phyloP scores from a whole-genome alignment of 1,140 invertebrate species.

The Scaptomyza hsui region DNA sequence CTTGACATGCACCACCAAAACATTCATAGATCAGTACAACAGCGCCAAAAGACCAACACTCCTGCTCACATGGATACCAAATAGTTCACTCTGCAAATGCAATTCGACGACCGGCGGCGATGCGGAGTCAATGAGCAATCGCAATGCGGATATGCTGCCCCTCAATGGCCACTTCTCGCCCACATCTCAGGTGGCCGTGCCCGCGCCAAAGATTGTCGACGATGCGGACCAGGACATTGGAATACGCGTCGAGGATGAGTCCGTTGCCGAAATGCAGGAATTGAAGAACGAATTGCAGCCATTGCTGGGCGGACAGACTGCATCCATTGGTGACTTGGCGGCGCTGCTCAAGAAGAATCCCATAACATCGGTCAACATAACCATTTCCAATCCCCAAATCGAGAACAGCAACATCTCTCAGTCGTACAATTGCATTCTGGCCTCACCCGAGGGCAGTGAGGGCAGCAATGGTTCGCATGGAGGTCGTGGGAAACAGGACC shows the following conservation, averaged over 20 bases:
- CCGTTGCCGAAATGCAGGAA: conserved; percentile 72
- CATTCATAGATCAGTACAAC: conserved; percentile 89
- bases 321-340: conserved; percentile 69
- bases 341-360: conserved; percentile 84
- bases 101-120: conserved; percentile 85
- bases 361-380: conserved; percentile 88
- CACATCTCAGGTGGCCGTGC: conserved; percentile 46
- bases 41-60: conserved; percentile 90
- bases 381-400: conserved; percentile 88
- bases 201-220: conserved; percentile 24
- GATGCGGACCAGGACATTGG: conserved; percentile 47
- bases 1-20: conserved; percentile 92
- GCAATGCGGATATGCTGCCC: conserved; percentile 9
- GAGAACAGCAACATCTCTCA: conserved; percentile 85
- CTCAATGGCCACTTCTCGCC: conserved; percentile 46
- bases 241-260: conserved; percentile 58
- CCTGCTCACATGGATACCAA: conserved; percentile 97
- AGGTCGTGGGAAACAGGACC: conserved; percentile 9
- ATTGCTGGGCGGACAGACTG: conserved; percentile 84
- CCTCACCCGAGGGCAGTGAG: conserved; percentile 62
- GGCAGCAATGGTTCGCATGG: conserved; percentile 2
- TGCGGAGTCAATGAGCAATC: conserved; percentile 6
- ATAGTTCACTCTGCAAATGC: conserved; percentile 93
- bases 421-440: conserved; percentile 71
- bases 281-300: conserved; percentile 78